Evolutionary conservation across 1,140 invertebrate genomes (phyloP).

Genomic region (Adelges cooleyi): DNA sequence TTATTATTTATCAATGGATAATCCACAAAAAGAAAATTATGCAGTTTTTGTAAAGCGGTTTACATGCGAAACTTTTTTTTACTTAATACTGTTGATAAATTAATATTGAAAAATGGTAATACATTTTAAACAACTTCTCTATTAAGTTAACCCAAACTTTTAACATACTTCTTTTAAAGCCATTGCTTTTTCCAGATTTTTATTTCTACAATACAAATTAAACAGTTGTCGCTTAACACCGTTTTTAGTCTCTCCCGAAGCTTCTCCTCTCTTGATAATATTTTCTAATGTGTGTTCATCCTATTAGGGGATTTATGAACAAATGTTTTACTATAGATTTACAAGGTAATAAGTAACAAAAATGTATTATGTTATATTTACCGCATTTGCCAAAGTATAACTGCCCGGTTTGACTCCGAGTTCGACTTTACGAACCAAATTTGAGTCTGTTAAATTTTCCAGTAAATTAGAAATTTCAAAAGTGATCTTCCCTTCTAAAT

Average conservation of each 20-base stretch:
- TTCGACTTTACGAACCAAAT: slow-evolving; percentile 41
- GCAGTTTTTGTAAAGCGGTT: too few relatives aligned
- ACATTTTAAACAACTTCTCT: too few relatives aligned
- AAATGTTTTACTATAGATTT: too few relatives aligned
- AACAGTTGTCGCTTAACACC: slow-evolving; percentile 50
- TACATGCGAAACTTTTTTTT: too few relatives aligned
- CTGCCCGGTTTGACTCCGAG: background rate
- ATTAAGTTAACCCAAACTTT: too few relatives aligned
- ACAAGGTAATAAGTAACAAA: too few relatives aligned
- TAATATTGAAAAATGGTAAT: too few relatives aligned
- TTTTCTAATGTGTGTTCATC: slow-evolving; percentile 42
- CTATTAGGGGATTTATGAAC: too few relatives aligned
- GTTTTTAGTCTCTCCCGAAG: slow-evolving; percentile 42
- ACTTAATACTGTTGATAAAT: too few relatives aligned
- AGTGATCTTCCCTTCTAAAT: slow-evolving; percentile 47
- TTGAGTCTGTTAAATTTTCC: slow-evolving; percentile 49
- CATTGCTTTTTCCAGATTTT: slow-evolving; percentile 50
- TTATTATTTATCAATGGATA: too few relatives aligned
- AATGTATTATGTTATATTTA: background rate
- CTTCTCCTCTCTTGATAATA: slow-evolving; percentile 42
- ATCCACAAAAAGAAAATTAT: too few relatives aligned
- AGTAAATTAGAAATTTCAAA: slow-evolving; percentile 47
- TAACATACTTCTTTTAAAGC: slow-evolving; percentile 36
- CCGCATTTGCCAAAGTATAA: background rate
- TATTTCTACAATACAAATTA: slow-evolving; percentile 47